Conservation (phyloP, 2,888 invertebrate genomes). For the Ischnura elegans region DNA sequence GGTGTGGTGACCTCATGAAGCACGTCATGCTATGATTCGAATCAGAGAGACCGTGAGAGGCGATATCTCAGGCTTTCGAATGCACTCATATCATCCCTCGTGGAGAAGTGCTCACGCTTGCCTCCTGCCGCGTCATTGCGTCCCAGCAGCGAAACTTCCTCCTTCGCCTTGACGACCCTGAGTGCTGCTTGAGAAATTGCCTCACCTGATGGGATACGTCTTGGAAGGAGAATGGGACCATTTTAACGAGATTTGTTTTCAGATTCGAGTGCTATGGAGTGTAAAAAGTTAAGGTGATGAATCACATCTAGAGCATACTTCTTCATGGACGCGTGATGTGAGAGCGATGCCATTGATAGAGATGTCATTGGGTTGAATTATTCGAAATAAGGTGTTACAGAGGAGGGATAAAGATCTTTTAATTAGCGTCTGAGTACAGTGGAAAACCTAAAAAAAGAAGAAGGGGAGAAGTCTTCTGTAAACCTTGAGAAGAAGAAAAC, state of each 20-base stretch:
- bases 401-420: no score
- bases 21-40: neutral
- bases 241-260: neutral
- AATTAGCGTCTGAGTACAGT: no score
- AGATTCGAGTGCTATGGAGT: neutral
- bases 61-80: neutral
- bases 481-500: no score
- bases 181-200: neutral
- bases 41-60: neutral
- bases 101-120: neutral
- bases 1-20: neutral
- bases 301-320: no score
- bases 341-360: no score
- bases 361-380: no score
- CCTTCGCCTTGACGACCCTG: neutral
- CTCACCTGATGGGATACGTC: neutral
- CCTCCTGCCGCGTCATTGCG: neutral
- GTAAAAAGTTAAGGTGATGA: neutral
- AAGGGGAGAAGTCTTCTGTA: no score
- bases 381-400: no score
- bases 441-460: no score
- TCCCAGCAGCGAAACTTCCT: neutral
- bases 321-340: no score
- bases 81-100: neutral
- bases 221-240: neutral